Evolutionary conservation across 1,140 invertebrate genomes (phyloP).

Genomic region (Drosophila kepulauana): DNA sequence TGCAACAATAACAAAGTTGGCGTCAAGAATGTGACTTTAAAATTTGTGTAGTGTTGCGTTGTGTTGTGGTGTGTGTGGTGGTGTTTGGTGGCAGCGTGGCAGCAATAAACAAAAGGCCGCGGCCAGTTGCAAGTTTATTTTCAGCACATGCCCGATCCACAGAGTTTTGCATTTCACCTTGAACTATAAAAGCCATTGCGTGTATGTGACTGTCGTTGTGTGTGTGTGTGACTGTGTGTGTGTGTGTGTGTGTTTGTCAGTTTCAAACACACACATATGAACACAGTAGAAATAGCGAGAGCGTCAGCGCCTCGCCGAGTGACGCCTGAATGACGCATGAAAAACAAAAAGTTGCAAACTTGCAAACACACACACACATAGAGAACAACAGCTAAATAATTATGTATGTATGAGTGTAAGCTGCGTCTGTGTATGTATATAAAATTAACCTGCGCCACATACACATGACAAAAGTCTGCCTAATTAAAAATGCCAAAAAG

Average conservation of each 20-base stretch:
- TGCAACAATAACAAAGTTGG: slow-evolving; percentile 12
- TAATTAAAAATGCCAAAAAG: slow-evolving; percentile 83
- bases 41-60: slow-evolving; percentile 27
- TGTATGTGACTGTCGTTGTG: not conserved
- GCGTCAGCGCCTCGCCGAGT: slow-evolving; percentile 39
- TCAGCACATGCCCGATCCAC: slow-evolving; percentile 36
- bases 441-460: slow-evolving; percentile 55
- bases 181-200: slow-evolving; percentile 68
- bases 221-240: slow-evolving; percentile 3
- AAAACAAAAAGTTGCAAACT: slow-evolving; percentile 61
- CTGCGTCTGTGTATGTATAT: not conserved
- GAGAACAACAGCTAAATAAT: slow-evolving; percentile 21
- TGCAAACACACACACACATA: slow-evolving; percentile 24
- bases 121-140: slow-evolving; percentile 60
- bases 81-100: slow-evolving; percentile 9
- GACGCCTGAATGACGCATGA: slow-evolving; percentile 66
- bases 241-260: slow-evolving; percentile 21
- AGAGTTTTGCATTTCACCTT: slow-evolving; percentile 76
- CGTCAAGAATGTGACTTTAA: slow-evolving; percentile 37
- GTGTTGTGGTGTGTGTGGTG: not conserved
- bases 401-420: slow-evolving; percentile 10
- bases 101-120: slow-evolving; percentile 40
- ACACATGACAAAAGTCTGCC: slow-evolving; percentile 52
- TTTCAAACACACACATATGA: slow-evolving; percentile 23
- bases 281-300: slow-evolving; percentile 22